phyloP scores from a whole-genome alignment of 23 tunicate species.

The Trididemnum miniatum region DNA sequence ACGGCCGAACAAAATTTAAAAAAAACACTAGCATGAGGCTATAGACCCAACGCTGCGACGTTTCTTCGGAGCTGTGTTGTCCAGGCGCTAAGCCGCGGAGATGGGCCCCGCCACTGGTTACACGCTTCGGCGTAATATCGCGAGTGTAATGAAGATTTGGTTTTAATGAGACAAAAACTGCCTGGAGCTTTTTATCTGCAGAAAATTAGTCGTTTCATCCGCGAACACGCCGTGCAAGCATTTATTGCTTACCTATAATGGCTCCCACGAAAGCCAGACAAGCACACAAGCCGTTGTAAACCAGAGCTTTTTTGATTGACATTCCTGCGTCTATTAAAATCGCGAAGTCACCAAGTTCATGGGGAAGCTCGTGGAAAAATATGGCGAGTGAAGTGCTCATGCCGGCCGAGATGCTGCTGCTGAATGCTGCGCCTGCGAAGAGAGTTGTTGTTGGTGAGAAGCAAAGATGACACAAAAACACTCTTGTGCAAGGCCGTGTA shows the following conservation, averaged over 20 bases:
- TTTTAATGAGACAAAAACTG: not conserved
- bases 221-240: too few species aligned
- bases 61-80: not conserved
- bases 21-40: not conserved
- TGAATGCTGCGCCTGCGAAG: conserved; percentile 89
- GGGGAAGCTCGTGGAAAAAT: conserved; percentile 90
- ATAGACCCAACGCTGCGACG: not conserved
- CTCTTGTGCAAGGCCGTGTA: too few species aligned
- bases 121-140: not conserved
- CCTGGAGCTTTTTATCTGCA: not conserved
- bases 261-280: conserved; percentile 82
- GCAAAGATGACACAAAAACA: too few species aligned
- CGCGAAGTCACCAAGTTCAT: conserved; percentile 91
- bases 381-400: conserved; percentile 78
- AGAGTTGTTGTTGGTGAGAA: too few species aligned
- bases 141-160: not conserved
- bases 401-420: conserved; percentile 82
- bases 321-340: conserved; percentile 74
- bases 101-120: not conserved
- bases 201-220: too few species aligned
- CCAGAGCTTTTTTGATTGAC: conserved; percentile 78
- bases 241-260: conserved; percentile 72
- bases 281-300: conserved; percentile 73
- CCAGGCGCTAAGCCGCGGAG: not conserved
- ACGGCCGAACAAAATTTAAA: too few species aligned